Conservation (phyloP, 2,797 vertebrate species). For the Geotria australis region DNA sequence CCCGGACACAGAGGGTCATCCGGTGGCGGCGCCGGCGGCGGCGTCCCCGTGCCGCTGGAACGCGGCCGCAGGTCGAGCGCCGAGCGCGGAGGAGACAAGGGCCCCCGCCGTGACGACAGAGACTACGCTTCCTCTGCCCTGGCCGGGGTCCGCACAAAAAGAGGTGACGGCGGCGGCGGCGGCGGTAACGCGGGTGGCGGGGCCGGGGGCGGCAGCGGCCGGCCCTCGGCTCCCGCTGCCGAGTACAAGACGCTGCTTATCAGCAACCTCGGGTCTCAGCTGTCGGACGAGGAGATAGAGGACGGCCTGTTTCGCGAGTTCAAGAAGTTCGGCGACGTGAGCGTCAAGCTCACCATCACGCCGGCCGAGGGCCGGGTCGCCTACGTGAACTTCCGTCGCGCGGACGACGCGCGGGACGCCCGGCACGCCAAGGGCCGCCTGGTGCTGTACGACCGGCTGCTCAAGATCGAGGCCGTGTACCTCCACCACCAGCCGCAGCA, state of each 20-base stretch:
- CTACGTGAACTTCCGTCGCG: slow-evolving; percentile 71
- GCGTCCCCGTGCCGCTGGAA: neutral
- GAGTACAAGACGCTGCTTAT: slow-evolving; percentile 92
- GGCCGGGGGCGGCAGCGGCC: slow-evolving; percentile 5
- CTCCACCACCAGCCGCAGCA: slow-evolving; percentile 6
- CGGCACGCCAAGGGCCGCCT: slow-evolving; percentile 63
- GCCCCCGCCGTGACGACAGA: neutral
- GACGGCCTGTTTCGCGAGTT: slow-evolving; percentile 91
- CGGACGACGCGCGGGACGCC: slow-evolving; percentile 69
- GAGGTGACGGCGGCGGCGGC: neutral
- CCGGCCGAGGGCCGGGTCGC: slow-evolving; percentile 56
- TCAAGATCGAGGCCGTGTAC: slow-evolving; percentile 81
- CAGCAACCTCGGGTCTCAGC: slow-evolving; percentile 66
- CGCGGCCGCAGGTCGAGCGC: neutral
- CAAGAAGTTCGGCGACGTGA: slow-evolving; percentile 86
- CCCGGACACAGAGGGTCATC: neutral
- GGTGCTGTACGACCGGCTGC: slow-evolving; percentile 70
- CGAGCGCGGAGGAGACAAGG: neutral
- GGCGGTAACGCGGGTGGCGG: neutral
- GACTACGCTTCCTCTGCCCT: neutral
- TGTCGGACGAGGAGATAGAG: slow-evolving; percentile 88
- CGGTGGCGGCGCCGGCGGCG: neutral
- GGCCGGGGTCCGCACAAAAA: neutral
- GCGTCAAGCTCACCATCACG: slow-evolving; percentile 72
- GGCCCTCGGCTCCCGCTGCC: slow-evolving; percentile 20